phyloP scores from a whole-genome alignment of 2,797 vertebrate genomes.

The Synaphobranchus kaupii region DNA sequence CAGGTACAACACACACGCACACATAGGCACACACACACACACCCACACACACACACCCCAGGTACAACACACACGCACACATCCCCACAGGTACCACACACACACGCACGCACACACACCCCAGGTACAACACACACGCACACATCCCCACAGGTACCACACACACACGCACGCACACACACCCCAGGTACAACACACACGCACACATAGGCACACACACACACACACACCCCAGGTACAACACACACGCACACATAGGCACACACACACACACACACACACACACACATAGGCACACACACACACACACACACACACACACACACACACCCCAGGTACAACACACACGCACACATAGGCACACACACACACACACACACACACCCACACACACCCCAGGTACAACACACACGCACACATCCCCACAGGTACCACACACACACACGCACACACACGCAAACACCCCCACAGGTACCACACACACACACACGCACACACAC shows the following conservation, averaged over 20 bases:
- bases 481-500: background rate
- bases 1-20: background rate
- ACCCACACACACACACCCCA: too few relatives aligned
- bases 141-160: background rate
- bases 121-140: background rate
- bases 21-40: too few relatives aligned
- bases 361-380: background rate
- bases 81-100: background rate
- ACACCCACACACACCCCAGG: background rate
- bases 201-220: background rate
- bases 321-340: background rate
- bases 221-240: background rate
- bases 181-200: too few relatives aligned
- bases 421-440: background rate
- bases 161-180: background rate
- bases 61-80: background rate
- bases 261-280: background rate
- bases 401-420: background rate
- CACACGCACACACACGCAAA: background rate
- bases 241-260: background rate
- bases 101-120: background rate
- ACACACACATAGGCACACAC: slow-evolving; percentile 1
- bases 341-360: slow-evolving; percentile 5
- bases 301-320: background rate
- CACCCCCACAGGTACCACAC: background rate